These are phyloP conservation scores for Lagopus leucura DNA, from an alignment of 2,113 vertebrate genomes.

Conservation along the genomic window DNA sequence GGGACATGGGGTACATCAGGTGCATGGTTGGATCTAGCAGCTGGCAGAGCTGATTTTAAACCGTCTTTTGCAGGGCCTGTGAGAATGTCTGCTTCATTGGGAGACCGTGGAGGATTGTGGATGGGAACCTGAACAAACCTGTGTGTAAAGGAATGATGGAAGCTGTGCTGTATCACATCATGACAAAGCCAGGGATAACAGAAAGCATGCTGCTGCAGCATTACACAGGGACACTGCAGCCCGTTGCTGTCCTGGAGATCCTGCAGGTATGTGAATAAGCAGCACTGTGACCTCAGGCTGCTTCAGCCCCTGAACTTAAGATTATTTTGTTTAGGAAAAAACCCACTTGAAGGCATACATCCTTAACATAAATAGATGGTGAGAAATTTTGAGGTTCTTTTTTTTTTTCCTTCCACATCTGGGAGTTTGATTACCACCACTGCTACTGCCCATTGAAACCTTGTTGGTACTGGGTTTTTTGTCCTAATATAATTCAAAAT, in stretches of 20 bases:
- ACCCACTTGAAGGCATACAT: not conserved
- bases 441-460: not conserved
- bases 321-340: not conserved
- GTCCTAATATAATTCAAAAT: not conserved
- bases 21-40: not conserved
- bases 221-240: constrained; percentile 89
- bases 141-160: constrained; percentile 98
- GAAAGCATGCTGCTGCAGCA: constrained; percentile 83
- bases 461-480: no score
- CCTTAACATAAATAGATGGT: not conserved
- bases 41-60: not conserved
- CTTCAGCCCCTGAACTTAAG: not conserved
- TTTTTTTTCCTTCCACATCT: not conserved
- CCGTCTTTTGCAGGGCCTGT: constrained; percentile 37
- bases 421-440: not conserved
- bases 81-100: constrained; percentile 82
- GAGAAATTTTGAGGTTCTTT: not conserved
- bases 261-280: constrained; percentile 81
- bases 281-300: not conserved
- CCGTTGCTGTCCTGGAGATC: constrained; percentile 85
- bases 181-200: constrained; percentile 86
- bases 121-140: constrained; percentile 86
- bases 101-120: constrained; percentile 93
- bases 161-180: constrained; percentile 88
- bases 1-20: no score